Base-by-base conservation (phyloP, 2,888 invertebrate genomes). In the Abscondita cerata region DNA sequence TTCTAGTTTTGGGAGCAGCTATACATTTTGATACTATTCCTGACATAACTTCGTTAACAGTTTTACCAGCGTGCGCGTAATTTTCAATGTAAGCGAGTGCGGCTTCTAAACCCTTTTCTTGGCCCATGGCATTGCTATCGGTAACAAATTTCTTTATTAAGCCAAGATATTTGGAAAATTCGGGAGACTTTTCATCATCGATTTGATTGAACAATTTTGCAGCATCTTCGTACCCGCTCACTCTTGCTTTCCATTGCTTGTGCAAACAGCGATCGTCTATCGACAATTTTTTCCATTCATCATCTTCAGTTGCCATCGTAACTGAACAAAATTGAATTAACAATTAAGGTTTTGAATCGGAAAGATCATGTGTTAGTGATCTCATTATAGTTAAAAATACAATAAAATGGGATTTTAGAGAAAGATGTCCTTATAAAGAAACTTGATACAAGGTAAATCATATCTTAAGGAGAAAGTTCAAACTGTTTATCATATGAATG, bases 171-270 rank as follows among this genome's bases (percentile, higher is more conserved):
- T 95, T 96, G 72, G 87, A 89, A 89, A 96, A 98, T 78, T 97
- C 97, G 0, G 93, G 89, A 36, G 95, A 93, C 78, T 97, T 97
- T 76, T 96, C 96, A 82, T 96, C 95, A 74, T 91, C 92, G 70
- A 94, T 89, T 75, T 90, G 89, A 67, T 89, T 87, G 80, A 98
- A 97, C 12, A 93, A 83, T 78, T 95, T 96, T 5, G 91, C 87
- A 0, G 95, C 92, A 79, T 96, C 96, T 80, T 97, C 96, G 73
- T 97, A 98, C 0, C 97, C 98, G 68, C 91, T 90, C 1, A 96
- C 86, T 68, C 98, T 86, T 2, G 97, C 98, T 81, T 97, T 97
- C 98, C 98, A 98, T 57, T 92, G 82, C 83, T 97, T 98, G 80
- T 98, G 97, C 12, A 92, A 88, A 79, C 94, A 94, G 78, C 93